Conservation (phyloP, 2,113 vertebrate species). For the Lycaon pictus region DNA sequence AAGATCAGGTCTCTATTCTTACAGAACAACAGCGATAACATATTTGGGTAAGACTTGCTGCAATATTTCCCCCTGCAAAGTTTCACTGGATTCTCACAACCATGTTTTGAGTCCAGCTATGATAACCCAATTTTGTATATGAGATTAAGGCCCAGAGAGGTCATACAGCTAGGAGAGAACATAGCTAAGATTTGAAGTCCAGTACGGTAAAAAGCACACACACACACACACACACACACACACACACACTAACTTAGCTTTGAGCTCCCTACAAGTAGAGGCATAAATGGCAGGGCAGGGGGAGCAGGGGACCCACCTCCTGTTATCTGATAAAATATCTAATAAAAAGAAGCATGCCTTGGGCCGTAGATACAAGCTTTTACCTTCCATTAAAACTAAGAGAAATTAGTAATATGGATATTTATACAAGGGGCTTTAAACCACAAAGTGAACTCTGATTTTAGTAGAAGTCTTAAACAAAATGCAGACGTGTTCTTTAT, state of each 20-base stretch:
- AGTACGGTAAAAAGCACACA: neutral
- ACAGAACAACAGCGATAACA: neutral
- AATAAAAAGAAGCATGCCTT: slow-evolving; percentile 57
- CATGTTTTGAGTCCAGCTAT: neutral
- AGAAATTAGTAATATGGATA: slow-evolving; percentile 65
- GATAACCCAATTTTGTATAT: slow-evolving; percentile 16
- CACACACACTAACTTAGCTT: neutral
- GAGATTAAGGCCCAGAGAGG: neutral
- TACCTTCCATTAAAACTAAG: slow-evolving; percentile 54
- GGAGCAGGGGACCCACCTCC: neutral
- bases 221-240: neutral
- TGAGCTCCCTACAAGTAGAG: neutral
- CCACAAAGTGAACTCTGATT: slow-evolving; percentile 70
- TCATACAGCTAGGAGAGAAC: neutral
- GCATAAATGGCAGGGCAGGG: neutral
- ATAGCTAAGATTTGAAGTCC: neutral
- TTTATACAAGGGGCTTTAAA: slow-evolving; percentile 73
- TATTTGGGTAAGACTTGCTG: neutral
- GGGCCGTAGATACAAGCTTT: slow-evolving; percentile 25
- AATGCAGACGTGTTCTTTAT: slow-evolving; percentile 72
- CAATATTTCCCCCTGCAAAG: slow-evolving; percentile 34
- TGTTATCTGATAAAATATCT: slow-evolving; percentile 63
- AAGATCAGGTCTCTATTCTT: neutral
- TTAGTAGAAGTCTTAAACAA: slow-evolving; percentile 74
- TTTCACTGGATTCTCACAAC: neutral